Conservation (phyloP, 1,140 invertebrate genomes). For the Drosophila melanica region DNA sequence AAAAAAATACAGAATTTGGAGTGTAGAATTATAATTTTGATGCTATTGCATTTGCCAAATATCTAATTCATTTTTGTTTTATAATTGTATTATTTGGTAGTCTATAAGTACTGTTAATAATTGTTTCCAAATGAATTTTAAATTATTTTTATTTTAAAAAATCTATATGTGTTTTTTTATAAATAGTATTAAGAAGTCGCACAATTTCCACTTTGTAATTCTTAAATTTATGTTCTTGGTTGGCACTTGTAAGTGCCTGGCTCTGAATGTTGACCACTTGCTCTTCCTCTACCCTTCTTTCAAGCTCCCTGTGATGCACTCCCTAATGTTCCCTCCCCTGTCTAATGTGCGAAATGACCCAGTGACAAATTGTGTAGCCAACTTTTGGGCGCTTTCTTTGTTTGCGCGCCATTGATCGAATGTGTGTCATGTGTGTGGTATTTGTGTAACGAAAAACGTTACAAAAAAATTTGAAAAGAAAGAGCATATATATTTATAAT, state of each 20-base stretch:
- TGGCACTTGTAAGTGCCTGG: not conserved
- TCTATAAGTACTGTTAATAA: too few relatives aligned
- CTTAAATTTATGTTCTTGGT: conserved; percentile 9
- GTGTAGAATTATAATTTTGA: too few relatives aligned
- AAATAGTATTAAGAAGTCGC: not conserved
- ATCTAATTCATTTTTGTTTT: too few relatives aligned
- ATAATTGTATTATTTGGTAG: too few relatives aligned
- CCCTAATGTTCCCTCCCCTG: conserved; percentile 7
- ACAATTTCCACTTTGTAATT: not conserved
- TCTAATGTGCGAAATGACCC: conserved; percentile 70
- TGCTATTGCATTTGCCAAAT: too few relatives aligned
- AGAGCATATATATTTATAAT: conserved; percentile 29
- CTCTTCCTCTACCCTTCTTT: not conserved
- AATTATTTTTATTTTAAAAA: too few relatives aligned
- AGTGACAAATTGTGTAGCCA: conserved; percentile 71
- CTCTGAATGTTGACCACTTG: conserved; percentile 4
- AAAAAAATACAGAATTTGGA: too few relatives aligned
- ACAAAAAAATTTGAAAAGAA: not conserved
- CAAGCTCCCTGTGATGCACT: conserved; percentile 4
- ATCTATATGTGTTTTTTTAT: too few relatives aligned
- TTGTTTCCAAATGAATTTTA: too few relatives aligned
- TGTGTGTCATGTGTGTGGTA: conserved; percentile 13
- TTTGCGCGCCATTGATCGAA: conserved; percentile 7
- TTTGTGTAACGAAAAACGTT: not conserved
- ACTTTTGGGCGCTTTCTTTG: conserved; percentile 45